Evolutionary conservation across 2,113 vertebrate genomes (phyloP).

Genomic region (Calypte anna): DNA sequence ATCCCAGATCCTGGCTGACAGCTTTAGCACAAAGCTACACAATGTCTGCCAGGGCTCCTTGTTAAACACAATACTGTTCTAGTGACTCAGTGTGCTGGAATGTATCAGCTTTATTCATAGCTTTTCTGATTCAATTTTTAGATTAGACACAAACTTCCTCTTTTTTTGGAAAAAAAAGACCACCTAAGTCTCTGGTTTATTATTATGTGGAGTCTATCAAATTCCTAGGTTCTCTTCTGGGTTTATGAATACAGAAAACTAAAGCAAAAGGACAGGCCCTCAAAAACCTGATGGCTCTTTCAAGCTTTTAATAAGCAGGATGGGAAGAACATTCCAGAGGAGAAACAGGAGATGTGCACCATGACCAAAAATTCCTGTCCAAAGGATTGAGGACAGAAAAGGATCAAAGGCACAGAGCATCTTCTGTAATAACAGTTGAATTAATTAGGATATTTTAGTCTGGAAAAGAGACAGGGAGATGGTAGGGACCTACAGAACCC

Average conservation of each 20-base stretch:
- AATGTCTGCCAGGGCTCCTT: neutral
- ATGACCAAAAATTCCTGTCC: neutral
- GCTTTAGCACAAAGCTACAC: neutral
- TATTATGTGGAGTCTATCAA: neutral
- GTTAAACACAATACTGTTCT: neutral
- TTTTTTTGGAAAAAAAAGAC: neutral
- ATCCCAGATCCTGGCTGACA: neutral
- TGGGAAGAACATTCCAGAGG: neutral
- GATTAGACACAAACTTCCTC: neutral
- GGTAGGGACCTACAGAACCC: neutral
- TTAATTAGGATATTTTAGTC: neutral
- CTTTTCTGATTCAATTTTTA: neutral
- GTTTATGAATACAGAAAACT: neutral
- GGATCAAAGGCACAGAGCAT: neutral
- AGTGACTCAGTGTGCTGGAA: neutral
- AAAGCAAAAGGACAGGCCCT: neutral
- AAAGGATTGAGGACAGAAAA: neutral
- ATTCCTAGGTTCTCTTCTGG: neutral
- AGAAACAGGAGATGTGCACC: fast-evolving
- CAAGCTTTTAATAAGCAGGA: neutral
- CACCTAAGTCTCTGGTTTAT: neutral
- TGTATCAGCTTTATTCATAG: neutral
- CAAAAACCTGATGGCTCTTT: neutral
- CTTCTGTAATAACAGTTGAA: neutral
- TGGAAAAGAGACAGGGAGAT: neutral